Evolutionary conservation across 1,140 invertebrate genomes (phyloP).

Genomic region (Tetranychus cinnabarinus): DNA sequence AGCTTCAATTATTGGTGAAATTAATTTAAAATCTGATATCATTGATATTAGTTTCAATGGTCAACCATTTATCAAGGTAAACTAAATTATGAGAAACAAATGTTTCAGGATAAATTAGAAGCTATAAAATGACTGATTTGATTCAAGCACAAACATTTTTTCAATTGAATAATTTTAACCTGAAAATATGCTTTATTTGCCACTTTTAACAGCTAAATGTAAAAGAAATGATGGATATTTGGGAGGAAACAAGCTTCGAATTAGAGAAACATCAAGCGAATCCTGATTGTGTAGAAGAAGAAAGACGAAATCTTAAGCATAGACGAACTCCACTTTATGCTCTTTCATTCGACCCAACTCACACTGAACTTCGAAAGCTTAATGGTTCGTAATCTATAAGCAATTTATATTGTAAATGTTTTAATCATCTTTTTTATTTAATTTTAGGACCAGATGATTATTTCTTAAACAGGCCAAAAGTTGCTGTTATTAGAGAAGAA

Average conservation of each 20-base stretch:
- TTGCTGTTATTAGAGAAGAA: slow-evolving; percentile 85
- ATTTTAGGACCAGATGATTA: not conserved
- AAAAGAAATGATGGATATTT: slow-evolving; percentile 28
- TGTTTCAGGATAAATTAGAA: not conserved
- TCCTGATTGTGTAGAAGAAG: slow-evolving; percentile 44
- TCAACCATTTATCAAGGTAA: slow-evolving; percentile 2
- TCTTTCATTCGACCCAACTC: slow-evolving; percentile 41
- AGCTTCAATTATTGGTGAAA: slow-evolving; percentile 42
- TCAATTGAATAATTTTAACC: not conserved
- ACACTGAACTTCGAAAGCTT: not conserved
- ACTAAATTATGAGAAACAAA: not conserved
- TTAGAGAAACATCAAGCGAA: slow-evolving; percentile 60
- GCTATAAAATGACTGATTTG: not conserved
- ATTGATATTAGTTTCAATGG: slow-evolving; percentile 4
- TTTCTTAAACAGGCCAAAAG: slow-evolving; percentile 27
- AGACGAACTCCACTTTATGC: slow-evolving; percentile 22
- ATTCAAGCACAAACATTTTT: too few species aligned
- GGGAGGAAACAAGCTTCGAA: slow-evolving; percentile 87
- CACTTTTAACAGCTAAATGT: slow-evolving; percentile 27
- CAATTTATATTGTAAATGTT: too few species aligned
- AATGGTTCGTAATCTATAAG: not conserved
- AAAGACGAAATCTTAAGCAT: slow-evolving; percentile 21
- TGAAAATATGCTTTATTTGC: too few species aligned
- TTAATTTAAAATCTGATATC: not conserved
- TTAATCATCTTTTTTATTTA: not conserved